These are phyloP conservation scores for Xiphias gladius DNA, from an alignment of 2,113 vertebrate genomes.

Conservation along the genomic window DNA sequence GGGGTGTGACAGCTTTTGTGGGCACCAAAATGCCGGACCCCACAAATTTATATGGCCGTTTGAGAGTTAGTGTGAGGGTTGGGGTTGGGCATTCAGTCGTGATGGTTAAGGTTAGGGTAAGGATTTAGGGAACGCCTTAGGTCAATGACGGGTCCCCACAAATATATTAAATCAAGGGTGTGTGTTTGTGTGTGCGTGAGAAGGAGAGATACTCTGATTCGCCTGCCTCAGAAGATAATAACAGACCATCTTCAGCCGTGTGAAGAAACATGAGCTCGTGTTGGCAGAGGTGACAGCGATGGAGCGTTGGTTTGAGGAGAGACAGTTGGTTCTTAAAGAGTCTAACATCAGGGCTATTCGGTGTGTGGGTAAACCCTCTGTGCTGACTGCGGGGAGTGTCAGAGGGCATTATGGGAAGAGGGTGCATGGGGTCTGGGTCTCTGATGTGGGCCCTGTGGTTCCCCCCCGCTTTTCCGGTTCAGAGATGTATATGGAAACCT, in stretches of 20 bases:
- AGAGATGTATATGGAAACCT: conserved; percentile 65
- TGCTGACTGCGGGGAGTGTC: conserved; percentile 55
- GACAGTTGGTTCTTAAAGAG: conserved; percentile 65
- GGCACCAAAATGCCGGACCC: too few species aligned
- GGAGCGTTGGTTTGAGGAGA: conserved; percentile 65
- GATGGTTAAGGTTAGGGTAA: too few species aligned
- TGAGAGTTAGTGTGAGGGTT: too few species aligned
- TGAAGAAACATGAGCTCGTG: conserved; percentile 68
- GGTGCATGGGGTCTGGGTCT: conserved; percentile 66
- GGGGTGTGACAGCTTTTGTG: too few species aligned
- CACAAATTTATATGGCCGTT: too few species aligned
- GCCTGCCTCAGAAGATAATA: conserved; percentile 69
- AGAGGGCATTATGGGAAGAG: conserved; percentile 63
- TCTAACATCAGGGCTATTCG: conserved; percentile 66
- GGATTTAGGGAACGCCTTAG: too few species aligned
- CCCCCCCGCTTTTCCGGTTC: conserved; percentile 57
- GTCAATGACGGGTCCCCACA: too few species aligned
- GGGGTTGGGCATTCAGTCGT: too few species aligned
- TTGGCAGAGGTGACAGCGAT: conserved; percentile 57
- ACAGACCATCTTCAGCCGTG: conserved; percentile 67
- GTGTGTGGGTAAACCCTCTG: conserved; percentile 44
- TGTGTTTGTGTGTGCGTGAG: conserved; percentile 9
- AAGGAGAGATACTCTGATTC: conserved; percentile 41
- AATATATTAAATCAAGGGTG: too few species aligned
- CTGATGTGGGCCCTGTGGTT: conserved; percentile 81